Evolutionary conservation across 1,140 invertebrate species (phyloP), one percentile per base, ranked within the genome.

Genomic region (Caenorhabditis remanei): DNA sequence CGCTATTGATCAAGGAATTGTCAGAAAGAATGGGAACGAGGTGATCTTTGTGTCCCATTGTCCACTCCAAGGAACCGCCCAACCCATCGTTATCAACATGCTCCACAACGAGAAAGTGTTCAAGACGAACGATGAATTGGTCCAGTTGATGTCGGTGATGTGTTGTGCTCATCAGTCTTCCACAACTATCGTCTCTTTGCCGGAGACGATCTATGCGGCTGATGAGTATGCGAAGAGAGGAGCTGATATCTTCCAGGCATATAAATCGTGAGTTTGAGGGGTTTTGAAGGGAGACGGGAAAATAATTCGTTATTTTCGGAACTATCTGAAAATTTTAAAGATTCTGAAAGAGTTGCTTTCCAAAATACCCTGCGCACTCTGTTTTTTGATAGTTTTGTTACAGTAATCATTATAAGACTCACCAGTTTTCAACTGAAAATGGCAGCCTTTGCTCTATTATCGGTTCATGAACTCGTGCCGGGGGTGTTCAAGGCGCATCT

Each of bases 211-310:
- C n/a, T 89, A 86, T 32, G 88, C 89, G 19, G 88, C 88, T 4
- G 88, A 89, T 58, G 88, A 89, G 19, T 89, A 79, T 58, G 88
- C 88, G 46, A 89, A 89, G 75, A 58, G 88, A 24, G 88, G 88
- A 6, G 53, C 50, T 1, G 75, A 87, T 46, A 4, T 87, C 7
- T 87, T 46, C 55, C 9, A 63, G 43, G 46, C 11, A 7, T 87
- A 63, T n/a, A 40, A 79, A 82, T 16, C 19, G 48, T 86, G 43
- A 86, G 46, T 48, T 48, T 14, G 7, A 11, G 3, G 1, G 16
- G 16, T 53, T 53, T 16, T 53, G 50, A 53, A 32, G 32, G 32
- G 32, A 32, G 32, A 32, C 32, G 32, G 32, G 32, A 2, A n/a
- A n/a, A n/a, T n/a, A n/a, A n/a, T n/a, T n/a, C n/a, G n/a, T n/a